These are phyloP conservation scores for Crocodylus rhombifer DNA, from an alignment of 2,797 vertebrate genomes.

Conservation along the genomic window DNA sequence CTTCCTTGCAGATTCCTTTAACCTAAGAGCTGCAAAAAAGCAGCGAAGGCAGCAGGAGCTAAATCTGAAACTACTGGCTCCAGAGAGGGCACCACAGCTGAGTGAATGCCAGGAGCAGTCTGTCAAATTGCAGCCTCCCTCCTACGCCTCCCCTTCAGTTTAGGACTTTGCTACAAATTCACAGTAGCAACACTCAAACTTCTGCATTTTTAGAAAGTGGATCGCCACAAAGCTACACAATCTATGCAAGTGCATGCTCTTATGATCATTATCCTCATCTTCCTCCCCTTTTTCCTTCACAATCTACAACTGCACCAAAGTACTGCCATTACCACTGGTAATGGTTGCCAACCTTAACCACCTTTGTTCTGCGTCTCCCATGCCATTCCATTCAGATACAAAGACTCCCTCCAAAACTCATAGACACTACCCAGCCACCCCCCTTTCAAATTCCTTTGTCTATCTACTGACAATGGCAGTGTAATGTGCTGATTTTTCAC, in stretches of 20 bases:
- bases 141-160: not conserved
- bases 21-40: not conserved
- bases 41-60: not conserved
- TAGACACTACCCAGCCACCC: not conserved
- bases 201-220: not conserved
- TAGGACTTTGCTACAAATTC: not conserved
- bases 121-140: not conserved
- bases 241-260: not conserved
- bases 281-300: not conserved
- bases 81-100: fast-evolving
- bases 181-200: not conserved
- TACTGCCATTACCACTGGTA: not conserved
- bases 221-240: not conserved
- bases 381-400: not conserved
- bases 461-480: not conserved
- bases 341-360: not conserved
- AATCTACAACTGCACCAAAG: not conserved
- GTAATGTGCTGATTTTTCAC: too few species aligned
- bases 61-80: not conserved
- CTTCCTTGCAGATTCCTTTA: not conserved
- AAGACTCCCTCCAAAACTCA: not conserved
- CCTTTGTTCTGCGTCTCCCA: not conserved
- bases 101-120: not conserved
- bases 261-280: not conserved
- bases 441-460: not conserved